Base-by-base conservation (phyloP, 2,888 invertebrate genomes). In the Dinocampus coccinellae region DNA sequence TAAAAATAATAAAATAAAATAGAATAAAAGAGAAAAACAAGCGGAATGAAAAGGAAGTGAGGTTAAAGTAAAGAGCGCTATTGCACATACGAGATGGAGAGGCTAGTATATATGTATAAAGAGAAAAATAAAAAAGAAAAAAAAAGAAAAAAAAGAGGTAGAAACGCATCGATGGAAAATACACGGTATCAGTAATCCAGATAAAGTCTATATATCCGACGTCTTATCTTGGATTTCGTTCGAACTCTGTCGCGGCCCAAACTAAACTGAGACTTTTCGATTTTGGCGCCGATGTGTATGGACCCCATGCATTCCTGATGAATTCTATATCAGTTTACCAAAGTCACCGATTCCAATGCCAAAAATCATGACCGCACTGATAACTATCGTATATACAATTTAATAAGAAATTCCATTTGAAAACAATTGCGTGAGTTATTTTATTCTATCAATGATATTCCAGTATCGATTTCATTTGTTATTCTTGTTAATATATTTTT, bases 181-280 rank as follows among this genome's bases (percentile, higher is more conserved):
- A 80, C 77, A 77, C 73, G 34, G 57, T 62, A 70, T 57, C 69
- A 67, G 72, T 77, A 80, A 82, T 83, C 83, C 77, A 78, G 83
- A 84, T 84, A 83, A 82, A 82, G 78, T 77, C 71, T 73, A 74
- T 74, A 71, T 73, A 75, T 65, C 42, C 72, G 55, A 29, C 62
- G 55, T 57, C 64, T 64, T 70, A 60, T 70, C 70, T 64, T 20
- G 65, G 70, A 70, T 70, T 70, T 70, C 65, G 26, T 65, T 70
- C 67, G 57, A 62, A 68, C 39, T 69, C 55, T 29, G 33, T 34
- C 33, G 58, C 13, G 20, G 34, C 58, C 39, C 47, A 47, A n/a
- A 47, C 47, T n/a, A 39, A 39, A 39, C 33, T 3, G 55, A 34
- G 58, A 58, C 58, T 55, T 55, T 58, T 26, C 58, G 58, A 58